Conservation (phyloP, 2,797 vertebrate species). For the Natrix natrix region DNA sequence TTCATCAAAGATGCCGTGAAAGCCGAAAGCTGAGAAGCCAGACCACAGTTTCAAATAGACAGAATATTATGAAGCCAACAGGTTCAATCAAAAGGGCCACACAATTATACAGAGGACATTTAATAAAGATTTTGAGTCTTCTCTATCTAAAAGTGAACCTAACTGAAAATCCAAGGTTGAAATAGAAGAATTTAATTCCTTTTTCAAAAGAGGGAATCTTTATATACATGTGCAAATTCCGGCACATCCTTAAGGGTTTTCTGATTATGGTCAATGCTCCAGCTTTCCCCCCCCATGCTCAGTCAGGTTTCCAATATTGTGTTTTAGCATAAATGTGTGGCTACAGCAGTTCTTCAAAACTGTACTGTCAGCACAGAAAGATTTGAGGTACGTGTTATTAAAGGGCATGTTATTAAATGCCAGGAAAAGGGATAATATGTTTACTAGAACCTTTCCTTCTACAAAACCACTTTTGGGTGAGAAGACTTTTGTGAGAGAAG, state of each 20-base stretch:
- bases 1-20: constrained; percentile 1
- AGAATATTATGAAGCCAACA: background rate
- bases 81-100: constrained; percentile 3
- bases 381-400: background rate
- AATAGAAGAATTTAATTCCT: background rate
- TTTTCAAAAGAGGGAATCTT: background rate
- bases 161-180: background rate
- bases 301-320: background rate
- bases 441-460: background rate
- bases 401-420: background rate
- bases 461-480: background rate
- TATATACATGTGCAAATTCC: background rate
- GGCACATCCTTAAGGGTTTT: background rate
- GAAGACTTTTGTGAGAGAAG: background rate
- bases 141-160: background rate
- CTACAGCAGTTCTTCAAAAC: background rate
- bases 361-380: background rate
- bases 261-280: background rate
- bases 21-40: constrained; percentile 3
- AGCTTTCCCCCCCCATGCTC: background rate
- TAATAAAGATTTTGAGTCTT: background rate
- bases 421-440: background rate
- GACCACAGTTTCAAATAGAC: constrained; percentile 18
- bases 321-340: background rate
- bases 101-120: background rate